Conservation (phyloP, 2,888 invertebrate genomes). For the Apoda limacodes region DNA sequence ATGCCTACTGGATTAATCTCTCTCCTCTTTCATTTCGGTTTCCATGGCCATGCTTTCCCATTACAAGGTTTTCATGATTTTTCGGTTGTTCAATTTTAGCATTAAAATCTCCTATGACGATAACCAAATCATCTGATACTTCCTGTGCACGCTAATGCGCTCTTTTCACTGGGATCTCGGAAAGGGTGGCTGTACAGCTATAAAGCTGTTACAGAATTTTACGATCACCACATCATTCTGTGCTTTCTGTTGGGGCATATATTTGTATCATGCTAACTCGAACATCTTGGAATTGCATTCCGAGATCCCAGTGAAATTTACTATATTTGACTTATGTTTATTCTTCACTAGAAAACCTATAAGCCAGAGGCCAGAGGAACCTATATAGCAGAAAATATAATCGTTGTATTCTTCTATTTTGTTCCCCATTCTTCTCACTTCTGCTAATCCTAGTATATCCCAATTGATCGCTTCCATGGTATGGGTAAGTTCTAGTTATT, state of each 20-base stretch:
- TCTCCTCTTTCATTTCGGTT: slow-evolving; percentile 14
- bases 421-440: slow-evolving; percentile 11
- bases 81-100: too few species aligned
- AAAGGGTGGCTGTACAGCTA: too few species aligned
- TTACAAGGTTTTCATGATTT: slow-evolving; percentile 9
- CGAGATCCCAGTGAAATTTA: slow-evolving; percentile 8
- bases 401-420: slow-evolving; percentile 15
- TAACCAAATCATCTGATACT: slow-evolving; percentile 20
- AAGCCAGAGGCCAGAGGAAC: slow-evolving; percentile 9
- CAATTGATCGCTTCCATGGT: slow-evolving; percentile 10
- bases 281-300: slow-evolving; percentile 6
- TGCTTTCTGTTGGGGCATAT: slow-evolving; percentile 17
- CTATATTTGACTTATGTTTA: slow-evolving; percentile 6
- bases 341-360: slow-evolving; percentile 15
- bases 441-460: slow-evolving; percentile 15
- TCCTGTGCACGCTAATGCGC: slow-evolving; percentile 3
- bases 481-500: too few species aligned
- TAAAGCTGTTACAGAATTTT: slow-evolving; percentile 14
- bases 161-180: slow-evolving; percentile 12
- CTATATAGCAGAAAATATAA: slow-evolving; percentile 13
- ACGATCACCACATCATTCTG: slow-evolving; percentile 12
- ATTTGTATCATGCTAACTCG: slow-evolving; percentile 15
- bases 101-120: too few species aligned
- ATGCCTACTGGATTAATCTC: slow-evolving; percentile 5
- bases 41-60: slow-evolving; percentile 14